A percentile compares a stretch with the other conserved stretches of the same genome.
phyloP scores from a whole-genome alignment of 35 echinoderm and acorn worm genomes.

The Antedon bifida region DNA sequence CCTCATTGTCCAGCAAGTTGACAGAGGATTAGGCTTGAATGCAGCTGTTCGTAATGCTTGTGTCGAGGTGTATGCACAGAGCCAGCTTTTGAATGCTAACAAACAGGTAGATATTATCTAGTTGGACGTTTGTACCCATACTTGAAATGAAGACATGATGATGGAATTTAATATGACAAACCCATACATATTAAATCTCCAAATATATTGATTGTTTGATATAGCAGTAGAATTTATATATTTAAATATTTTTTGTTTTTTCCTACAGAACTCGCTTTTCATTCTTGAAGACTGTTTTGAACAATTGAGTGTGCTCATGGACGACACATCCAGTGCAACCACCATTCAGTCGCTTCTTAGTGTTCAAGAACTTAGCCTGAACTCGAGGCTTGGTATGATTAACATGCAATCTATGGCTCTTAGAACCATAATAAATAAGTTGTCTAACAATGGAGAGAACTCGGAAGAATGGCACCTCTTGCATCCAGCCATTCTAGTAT shows the following conservation, averaged over 20 bases:
- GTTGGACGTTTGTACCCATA: no score
- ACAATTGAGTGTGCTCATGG: background rate
- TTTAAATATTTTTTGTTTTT: no score
- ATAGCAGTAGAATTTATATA: no score
- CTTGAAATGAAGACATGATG: no score
- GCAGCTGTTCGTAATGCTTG: conserved; percentile 48
- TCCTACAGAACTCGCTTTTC: background rate
- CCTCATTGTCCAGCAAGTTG: conserved; percentile 37
- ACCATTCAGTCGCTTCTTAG: background rate
- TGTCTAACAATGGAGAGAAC: background rate
- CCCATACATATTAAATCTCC: no score
- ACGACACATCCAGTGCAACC: background rate
- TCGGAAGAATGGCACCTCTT: background rate
- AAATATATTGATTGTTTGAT: no score
- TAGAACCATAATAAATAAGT: background rate
- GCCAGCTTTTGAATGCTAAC: conserved; percentile 56
- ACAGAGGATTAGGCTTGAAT: conserved; percentile 21
- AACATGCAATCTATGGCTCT: background rate
- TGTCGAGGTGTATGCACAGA: conserved; percentile 61
- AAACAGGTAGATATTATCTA: conserved; percentile 41
- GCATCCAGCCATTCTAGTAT: conserved; percentile 18
- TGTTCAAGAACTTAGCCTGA: background rate
- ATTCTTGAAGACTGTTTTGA: background rate
- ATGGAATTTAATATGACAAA: no score
- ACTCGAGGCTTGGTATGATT: background rate